Evolutionary conservation across 2,888 invertebrate genomes (phyloP).

Genomic region (Anoplius nigerrimus): DNA sequence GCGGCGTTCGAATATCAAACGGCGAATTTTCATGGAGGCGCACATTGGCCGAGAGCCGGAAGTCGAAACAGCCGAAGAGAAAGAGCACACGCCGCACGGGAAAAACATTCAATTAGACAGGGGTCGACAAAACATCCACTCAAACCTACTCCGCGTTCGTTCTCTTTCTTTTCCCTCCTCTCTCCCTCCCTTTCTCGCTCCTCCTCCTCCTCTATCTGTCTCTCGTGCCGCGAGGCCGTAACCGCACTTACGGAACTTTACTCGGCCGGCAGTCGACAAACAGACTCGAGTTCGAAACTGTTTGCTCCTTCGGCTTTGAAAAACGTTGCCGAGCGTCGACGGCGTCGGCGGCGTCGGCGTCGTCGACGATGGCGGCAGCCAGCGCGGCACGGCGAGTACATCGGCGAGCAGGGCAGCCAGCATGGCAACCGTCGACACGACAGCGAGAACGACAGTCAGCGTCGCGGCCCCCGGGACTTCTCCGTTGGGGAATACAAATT

Average conservation of each 20-base stretch:
- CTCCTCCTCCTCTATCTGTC: neutral
- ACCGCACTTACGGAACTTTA: conserved; percentile 17
- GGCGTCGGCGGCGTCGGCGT: neutral
- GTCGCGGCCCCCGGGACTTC: conserved; percentile 26
- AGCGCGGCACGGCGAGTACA: no score
- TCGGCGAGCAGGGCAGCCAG: neutral
- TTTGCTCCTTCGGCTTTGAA: conserved; percentile 21
- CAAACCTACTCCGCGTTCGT: neutral
- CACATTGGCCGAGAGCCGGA: no score
- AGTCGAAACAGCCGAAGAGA: no score
- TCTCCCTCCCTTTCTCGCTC: no score
- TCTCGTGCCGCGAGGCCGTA: neutral
- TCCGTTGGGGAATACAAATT: conserved; percentile 58
- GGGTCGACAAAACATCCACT: neutral
- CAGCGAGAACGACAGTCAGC: neutral
- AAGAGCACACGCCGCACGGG: no score
- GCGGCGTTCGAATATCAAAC: no score
- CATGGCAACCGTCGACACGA: no score
- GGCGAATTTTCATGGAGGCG: no score
- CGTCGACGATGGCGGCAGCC: neutral
- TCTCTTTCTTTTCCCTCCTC: neutral
- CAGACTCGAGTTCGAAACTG: conserved; percentile 26
- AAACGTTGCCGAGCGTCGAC: conserved; percentile 11
- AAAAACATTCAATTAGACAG: conserved; percentile 10
- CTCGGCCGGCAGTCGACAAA: conserved; percentile 16